Conservation (phyloP, 1,140 invertebrate genomes). For the Drosophila parvula region DNA sequence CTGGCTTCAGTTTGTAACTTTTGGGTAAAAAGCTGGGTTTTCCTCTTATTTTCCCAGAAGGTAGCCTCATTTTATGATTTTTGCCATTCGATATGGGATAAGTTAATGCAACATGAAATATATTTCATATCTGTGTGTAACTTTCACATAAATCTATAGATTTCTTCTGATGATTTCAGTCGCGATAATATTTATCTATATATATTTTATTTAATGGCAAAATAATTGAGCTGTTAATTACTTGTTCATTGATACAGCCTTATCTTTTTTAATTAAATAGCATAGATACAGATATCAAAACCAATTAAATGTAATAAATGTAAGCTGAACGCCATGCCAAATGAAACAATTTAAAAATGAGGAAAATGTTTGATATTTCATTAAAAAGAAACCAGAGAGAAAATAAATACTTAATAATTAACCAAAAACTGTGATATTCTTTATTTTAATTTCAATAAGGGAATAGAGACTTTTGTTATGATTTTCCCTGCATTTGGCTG, state of each 20-base stretch:
- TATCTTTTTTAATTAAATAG: not conserved
- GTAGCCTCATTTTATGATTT: constrained; percentile 4
- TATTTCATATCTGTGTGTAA: not conserved
- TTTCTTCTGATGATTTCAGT: not conserved
- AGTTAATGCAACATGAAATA: not conserved
- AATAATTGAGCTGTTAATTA: constrained; percentile 2
- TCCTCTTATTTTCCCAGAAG: constrained; percentile 9
- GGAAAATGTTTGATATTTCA: not conserved
- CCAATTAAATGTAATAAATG: not conserved
- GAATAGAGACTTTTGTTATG: not conserved
- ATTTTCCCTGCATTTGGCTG: not conserved
- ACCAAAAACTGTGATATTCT: too few relatives aligned
- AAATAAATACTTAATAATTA: not conserved
- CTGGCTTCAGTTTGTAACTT: constrained; percentile 37
- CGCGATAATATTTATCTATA: not conserved
- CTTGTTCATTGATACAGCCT: too few relatives aligned
- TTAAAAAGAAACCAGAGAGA: not conserved
- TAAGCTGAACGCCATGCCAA: too few relatives aligned
- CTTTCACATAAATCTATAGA: not conserved
- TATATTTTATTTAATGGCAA: not conserved
- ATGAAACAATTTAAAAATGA: not conserved
- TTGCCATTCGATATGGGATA: not conserved
- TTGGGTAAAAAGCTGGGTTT: constrained; percentile 8
- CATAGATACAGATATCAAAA: not conserved
- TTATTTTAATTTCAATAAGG: not conserved